These are phyloP conservation scores for Meiosimyza decipiens DNA, from an alignment of 2,888 invertebrate species.

Conservation along the genomic window DNA sequence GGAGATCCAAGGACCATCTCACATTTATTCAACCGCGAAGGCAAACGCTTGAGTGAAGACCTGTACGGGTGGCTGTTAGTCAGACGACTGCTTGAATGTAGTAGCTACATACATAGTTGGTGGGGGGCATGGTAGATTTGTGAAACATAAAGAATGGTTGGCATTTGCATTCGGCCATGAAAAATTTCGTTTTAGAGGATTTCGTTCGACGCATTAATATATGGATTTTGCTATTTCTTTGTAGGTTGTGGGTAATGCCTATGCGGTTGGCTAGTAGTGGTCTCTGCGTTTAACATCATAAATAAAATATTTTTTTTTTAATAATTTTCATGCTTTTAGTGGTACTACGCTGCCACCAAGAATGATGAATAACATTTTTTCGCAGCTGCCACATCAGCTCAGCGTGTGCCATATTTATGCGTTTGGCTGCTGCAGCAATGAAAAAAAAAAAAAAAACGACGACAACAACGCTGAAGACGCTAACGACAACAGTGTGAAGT, in stretches of 20 bases:
- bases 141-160: background rate
- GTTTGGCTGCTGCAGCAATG: background rate
- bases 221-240: background rate
- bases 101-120: background rate
- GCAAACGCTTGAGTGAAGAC: slow-evolving; percentile 32
- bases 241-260: slow-evolving; percentile 14
- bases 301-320: slow-evolving; percentile 26
- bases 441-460: background rate
- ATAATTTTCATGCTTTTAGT: slow-evolving; percentile 33
- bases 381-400: slow-evolving; percentile 28
- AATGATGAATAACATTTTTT: slow-evolving; percentile 40
- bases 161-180: slow-evolving; percentile 36
- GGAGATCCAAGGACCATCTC: slow-evolving; percentile 5
- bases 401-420: slow-evolving; percentile 9
- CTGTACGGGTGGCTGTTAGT: slow-evolving; percentile 7
- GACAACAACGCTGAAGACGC: background rate
- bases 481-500: slow-evolving; percentile 5
- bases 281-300: slow-evolving; percentile 32
- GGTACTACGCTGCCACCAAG: slow-evolving; percentile 22
- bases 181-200: slow-evolving; percentile 36
- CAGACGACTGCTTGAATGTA: background rate
- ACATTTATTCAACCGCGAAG: slow-evolving; percentile 40
- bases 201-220: slow-evolving; percentile 29
- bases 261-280: background rate
- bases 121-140: background rate